phyloP scores from a whole-genome alignment of 2,888 invertebrate species.

The Heliconius hortense region DNA sequence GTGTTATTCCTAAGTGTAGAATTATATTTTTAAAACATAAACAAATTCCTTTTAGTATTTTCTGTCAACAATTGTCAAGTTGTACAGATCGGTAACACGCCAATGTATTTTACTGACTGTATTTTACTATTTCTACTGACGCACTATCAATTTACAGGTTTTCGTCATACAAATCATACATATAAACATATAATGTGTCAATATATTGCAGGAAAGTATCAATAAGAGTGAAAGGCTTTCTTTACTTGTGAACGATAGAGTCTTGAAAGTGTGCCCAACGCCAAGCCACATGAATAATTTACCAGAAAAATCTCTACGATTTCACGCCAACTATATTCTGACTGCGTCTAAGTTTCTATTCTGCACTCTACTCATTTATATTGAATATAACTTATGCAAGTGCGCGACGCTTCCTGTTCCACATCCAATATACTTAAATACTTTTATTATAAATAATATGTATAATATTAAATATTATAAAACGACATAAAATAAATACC shows the following conservation, averaged over 20 bases:
- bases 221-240: slow-evolving; percentile 80
- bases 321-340: slow-evolving; percentile 78
- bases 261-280: slow-evolving; percentile 76
- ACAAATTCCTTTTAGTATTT: no score
- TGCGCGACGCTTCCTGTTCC: slow-evolving; percentile 45
- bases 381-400: slow-evolving; percentile 62
- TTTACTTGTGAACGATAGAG: slow-evolving; percentile 69
- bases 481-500: neutral
- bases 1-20: no score
- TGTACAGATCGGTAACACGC: neutral
- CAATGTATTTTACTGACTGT: neutral
- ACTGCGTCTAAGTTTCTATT: slow-evolving; percentile 78
- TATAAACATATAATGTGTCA: neutral
- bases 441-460: neutral
- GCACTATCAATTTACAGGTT: neutral
- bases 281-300: slow-evolving; percentile 81
- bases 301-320: slow-evolving; percentile 82
- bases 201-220: slow-evolving; percentile 6
- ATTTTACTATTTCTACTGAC: no score
- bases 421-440: slow-evolving; percentile 8
- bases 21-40: no score
- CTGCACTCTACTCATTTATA: slow-evolving; percentile 69
- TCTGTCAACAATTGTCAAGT: neutral
- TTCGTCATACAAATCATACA: neutral
- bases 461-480: neutral